These are phyloP conservation scores for Dynastes tityus DNA, from an alignment of 2,888 invertebrate genomes.

Conservation along the genomic window DNA sequence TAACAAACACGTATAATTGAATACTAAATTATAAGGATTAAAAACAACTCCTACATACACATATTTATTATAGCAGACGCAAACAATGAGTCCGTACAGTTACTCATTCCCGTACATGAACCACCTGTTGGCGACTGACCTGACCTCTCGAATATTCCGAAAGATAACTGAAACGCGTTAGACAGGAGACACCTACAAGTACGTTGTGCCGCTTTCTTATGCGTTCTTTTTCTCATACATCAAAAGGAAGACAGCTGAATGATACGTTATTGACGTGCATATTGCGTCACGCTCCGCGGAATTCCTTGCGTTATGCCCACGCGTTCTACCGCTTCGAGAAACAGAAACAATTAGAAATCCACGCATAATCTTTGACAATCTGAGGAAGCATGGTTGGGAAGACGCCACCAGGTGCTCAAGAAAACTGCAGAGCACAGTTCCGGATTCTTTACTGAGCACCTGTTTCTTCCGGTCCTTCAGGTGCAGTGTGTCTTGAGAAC, in stretches of 20 bases:
- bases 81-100: conserved; percentile 29
- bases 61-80: conserved; percentile 14
- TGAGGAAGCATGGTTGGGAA: conserved; percentile 67
- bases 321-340: conserved; percentile 53
- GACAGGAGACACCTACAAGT: conserved; percentile 22
- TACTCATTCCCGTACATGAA: conserved; percentile 26
- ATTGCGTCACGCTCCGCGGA: conserved; percentile 45
- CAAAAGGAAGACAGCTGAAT: conserved; percentile 54
- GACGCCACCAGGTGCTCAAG: conserved; percentile 62
- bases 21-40: conserved; percentile 19
- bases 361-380: conserved; percentile 66
- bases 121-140: conserved; percentile 38
- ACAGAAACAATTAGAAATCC: conserved; percentile 54
- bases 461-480: conserved; percentile 63
- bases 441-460: conserved; percentile 62
- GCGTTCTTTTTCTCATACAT: conserved; percentile 33
- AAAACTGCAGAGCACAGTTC: conserved; percentile 67
- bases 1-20: conserved; percentile 10
- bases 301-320: conserved; percentile 47
- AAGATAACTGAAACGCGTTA: conserved; percentile 40
- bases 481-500: conserved; percentile 51
- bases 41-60: conserved; percentile 13
- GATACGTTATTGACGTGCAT: conserved; percentile 56
- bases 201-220: conserved; percentile 9
- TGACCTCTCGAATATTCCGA: conserved; percentile 43